Evolutionary conservation across 1,140 invertebrate genomes (phyloP).

Genomic region (Saxidomus purpurata): DNA sequence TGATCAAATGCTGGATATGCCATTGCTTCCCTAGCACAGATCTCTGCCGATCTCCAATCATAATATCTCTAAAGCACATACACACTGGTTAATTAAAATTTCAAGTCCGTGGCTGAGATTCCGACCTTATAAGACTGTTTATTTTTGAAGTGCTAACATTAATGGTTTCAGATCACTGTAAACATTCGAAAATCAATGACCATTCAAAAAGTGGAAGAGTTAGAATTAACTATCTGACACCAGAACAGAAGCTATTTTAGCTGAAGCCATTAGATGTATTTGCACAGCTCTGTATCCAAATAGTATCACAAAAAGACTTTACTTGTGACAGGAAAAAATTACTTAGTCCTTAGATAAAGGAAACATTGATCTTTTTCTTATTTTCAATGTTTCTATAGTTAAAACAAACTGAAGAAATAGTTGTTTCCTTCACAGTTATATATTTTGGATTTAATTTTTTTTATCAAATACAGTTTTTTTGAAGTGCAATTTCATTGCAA

Average conservation of each 20-base stretch:
- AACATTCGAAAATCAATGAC: slow-evolving; percentile 16
- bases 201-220: not conserved
- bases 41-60: too few relatives aligned
- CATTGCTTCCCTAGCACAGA: too few relatives aligned
- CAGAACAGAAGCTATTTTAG: not conserved
- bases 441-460: not conserved
- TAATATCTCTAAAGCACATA: too few relatives aligned
- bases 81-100: not conserved
- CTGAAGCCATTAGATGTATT: not conserved
- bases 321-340: slow-evolving; percentile 2
- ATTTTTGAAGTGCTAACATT: not conserved
- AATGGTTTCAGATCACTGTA: not conserved
- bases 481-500: too few relatives aligned
- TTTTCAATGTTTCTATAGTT: not conserved
- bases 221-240: not conserved
- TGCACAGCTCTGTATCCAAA: not conserved
- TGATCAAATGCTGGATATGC: too few relatives aligned
- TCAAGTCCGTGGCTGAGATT: not conserved
- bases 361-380: slow-evolving; percentile 3
- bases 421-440: not conserved
- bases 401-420: not conserved
- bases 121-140: not conserved
- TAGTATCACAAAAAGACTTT: not conserved
- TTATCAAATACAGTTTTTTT: too few relatives aligned
- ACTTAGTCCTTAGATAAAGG: not conserved